Base-by-base conservation (phyloP, 2,797 vertebrate species). In the Mus caroli region DNA sequence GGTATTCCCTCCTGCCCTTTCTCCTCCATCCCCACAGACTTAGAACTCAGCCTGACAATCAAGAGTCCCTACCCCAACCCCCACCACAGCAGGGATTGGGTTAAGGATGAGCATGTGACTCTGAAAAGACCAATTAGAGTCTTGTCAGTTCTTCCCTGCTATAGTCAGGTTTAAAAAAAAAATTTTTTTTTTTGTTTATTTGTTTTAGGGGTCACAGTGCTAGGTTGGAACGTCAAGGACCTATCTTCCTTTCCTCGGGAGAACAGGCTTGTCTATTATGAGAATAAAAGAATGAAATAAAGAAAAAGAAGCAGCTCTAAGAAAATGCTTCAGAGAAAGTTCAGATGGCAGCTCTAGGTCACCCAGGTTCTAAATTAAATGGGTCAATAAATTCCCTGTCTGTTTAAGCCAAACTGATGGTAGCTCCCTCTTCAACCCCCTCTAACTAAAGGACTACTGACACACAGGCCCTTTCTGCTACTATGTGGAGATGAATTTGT, bases 281-380 rank as follows among this genome's bases (percentile, higher is more conserved):
- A 64, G 26, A 40, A 56, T 83, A 31, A 46, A 85, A 20, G 4
- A 85, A 85, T 56, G 14, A 79, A 14, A 22, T 86, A 37, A 87
- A 92, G 52, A 88, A 85, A 87, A 90, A 84, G 60, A 92, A 90
- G 46, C 20, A 86, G 91, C 75, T 31, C 22, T 75, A 93, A 92
- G 75, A 77, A 95, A 90, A 9, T 69, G 15, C 31, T 87, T 60
- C 43, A 69, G 43, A 90, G 76, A 71, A 94, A 78, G 54, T 80
- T 85, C 88, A 76, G 6, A 56, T 76, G 37, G 91, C 31, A 94
- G 34, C 37, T 75, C 34, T 79, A 82, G 3, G 46, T 79, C 56
- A 90, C 54, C 62, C 76, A 26, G n/a, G 85, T 64, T 86, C 54
- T 83, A 73, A 95, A 60, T 97, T 87, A 58, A 91, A 93, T 22